phyloP scores from a whole-genome alignment of 2,113 vertebrate genomes.

The Ailuropoda melanoleuca region DNA sequence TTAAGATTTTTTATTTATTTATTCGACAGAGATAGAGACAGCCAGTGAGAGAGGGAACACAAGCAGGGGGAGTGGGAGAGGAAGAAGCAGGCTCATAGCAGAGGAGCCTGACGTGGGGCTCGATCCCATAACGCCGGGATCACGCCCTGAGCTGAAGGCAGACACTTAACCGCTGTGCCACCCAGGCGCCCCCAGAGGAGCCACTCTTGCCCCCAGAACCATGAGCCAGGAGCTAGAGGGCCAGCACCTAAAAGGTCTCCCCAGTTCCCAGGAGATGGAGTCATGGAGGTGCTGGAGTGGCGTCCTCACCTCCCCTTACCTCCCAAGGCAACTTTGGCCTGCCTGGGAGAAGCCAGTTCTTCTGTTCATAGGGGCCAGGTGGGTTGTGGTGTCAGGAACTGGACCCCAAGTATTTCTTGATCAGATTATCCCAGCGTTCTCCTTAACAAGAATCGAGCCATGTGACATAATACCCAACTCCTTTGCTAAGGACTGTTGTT shows the following conservation, averaged over 20 bases:
- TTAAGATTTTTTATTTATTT: too few species aligned
- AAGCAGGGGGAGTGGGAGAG: too few species aligned
- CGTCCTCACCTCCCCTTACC: not conserved
- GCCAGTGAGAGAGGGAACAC: too few species aligned
- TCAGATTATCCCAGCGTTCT: accelerated
- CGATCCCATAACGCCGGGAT: too few species aligned
- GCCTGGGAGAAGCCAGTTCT: not conserved
- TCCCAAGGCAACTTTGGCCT: too few species aligned
- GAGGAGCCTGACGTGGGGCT: too few species aligned
- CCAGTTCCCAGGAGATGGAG: not conserved
- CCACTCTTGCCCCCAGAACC: not conserved
- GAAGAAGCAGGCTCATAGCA: too few species aligned
- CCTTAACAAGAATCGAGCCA: not conserved
- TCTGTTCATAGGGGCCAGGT: accelerated
- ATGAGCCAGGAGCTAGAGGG: not conserved
- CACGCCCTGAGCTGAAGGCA: too few species aligned
- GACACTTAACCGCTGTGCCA: too few species aligned
- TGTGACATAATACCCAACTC: too few species aligned
- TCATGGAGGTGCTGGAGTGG: not conserved
- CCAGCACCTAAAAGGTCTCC: not conserved
- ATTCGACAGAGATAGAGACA: too few species aligned
- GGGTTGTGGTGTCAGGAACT: not conserved
- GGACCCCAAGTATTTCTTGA: not conserved
- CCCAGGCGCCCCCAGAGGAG: too few species aligned
- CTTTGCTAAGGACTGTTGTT: not conserved